Conservation (phyloP, 1,140 invertebrate genomes). For the Cydia fagiglandana region DNA sequence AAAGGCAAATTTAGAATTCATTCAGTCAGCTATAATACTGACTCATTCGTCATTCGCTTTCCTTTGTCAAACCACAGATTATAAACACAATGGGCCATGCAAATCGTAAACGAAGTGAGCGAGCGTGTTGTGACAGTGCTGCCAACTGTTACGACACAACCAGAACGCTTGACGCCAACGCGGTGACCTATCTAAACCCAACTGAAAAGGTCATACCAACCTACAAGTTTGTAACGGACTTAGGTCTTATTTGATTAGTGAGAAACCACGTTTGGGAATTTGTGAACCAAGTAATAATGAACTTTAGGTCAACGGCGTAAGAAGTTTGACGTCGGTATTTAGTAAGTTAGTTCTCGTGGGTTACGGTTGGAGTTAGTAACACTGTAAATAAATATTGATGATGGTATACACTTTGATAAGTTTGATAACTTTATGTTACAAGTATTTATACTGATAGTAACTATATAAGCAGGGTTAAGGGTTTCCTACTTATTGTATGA, state of each 20-base stretch:
- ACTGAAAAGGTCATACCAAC: conserved; percentile 9
- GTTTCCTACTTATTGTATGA: too few species aligned
- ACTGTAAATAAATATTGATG: conserved; percentile 17
- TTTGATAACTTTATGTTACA: not conserved
- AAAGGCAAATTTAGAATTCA: not conserved
- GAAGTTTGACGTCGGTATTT: not conserved
- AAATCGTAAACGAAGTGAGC: conserved; percentile 7
- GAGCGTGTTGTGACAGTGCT: conserved; percentile 3
- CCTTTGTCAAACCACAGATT: conserved; percentile 15
- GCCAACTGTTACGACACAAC: conserved; percentile 10
- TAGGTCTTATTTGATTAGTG: not conserved
- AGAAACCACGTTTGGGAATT: not conserved
- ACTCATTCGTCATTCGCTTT: not conserved
- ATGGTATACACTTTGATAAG: not conserved
- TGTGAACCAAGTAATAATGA: not conserved
- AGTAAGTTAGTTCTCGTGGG: not conserved
- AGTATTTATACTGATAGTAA: too few species aligned
- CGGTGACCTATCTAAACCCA: conserved; percentile 4
- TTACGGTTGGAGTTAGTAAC: not conserved
- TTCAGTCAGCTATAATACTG: not conserved
- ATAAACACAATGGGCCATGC: conserved; percentile 1
- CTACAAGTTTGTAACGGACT: not conserved
- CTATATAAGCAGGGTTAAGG: too few species aligned
- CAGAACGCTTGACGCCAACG: conserved; percentile 15
- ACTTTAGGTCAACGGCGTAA: not conserved